phyloP scores from a whole-genome alignment of 2,113 vertebrate species.

The Aythya baeri region DNA sequence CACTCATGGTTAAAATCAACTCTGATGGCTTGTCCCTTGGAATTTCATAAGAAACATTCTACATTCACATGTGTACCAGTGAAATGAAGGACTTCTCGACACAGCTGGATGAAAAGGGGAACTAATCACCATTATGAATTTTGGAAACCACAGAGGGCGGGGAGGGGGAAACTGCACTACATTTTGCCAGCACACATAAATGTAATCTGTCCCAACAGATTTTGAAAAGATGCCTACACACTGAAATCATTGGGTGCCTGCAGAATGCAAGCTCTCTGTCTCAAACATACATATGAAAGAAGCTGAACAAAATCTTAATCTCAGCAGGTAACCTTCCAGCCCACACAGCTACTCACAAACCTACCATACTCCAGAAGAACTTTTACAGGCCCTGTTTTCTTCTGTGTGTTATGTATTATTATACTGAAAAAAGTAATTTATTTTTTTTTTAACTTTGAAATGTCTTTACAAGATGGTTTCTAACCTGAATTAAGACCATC shows the following conservation, averaged over 20 bases:
- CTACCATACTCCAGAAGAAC: not conserved
- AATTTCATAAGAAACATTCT: slow-evolving; percentile 4
- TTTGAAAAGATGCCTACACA: not conserved
- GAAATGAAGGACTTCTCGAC: not conserved
- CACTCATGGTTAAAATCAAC: not conserved
- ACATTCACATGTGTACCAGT: not conserved
- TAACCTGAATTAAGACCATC: not conserved
- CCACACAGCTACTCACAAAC: not conserved
- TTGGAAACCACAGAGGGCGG: not conserved
- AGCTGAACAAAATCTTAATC: not conserved
- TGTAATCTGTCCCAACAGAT: not conserved
- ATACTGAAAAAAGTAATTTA: not conserved
- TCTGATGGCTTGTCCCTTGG: not conserved
- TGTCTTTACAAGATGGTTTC: not conserved
- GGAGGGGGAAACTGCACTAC: not conserved
- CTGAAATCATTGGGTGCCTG: not conserved
- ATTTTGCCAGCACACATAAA: not conserved
- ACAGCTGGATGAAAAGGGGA: not conserved
- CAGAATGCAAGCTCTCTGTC: not conserved
- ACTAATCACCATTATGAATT: not conserved
- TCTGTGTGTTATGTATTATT: not conserved
- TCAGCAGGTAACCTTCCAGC: not conserved
- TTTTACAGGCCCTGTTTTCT: not conserved
- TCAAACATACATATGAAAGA: not conserved
- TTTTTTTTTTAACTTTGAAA: not conserved